Percentiles rank a stretch among this genome's conserved stretches.
Conservation (phyloP, 1,140 invertebrate genomes). For the Polypedilum pembai region DNA sequence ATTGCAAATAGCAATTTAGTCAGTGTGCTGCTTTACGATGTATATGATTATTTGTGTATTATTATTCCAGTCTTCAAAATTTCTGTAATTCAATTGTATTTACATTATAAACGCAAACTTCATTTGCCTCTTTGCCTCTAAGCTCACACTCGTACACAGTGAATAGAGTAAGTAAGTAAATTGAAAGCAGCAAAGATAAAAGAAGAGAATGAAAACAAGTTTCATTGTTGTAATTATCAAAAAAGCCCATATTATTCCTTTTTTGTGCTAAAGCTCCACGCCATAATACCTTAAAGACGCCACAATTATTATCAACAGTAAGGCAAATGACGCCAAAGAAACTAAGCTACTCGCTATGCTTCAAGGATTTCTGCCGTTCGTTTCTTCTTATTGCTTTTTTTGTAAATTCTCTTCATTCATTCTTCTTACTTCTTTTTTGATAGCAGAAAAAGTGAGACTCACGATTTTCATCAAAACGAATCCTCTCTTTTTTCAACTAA, state of each 20-base stretch:
- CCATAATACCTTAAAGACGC: background rate
- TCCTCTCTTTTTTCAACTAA: background rate
- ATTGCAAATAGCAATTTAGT: constrained; percentile 6
- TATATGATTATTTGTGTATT: background rate
- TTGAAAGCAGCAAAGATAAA: background rate
- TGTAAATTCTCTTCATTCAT: background rate
- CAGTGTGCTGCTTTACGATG: background rate
- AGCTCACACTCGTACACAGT: background rate
- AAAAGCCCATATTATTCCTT: background rate
- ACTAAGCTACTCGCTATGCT: constrained; percentile 4
- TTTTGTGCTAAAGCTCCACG: background rate
- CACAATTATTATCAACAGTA: constrained; percentile 13
- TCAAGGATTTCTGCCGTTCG: background rate
- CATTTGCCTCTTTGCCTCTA: background rate
- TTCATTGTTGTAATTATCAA: background rate
- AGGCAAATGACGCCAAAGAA: background rate
- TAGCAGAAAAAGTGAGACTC: constrained; percentile 16
- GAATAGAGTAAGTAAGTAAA: background rate
- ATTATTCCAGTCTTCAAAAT: background rate
- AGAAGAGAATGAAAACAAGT: background rate
- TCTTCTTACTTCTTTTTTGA: background rate
- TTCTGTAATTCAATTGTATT: constrained; percentile 2
- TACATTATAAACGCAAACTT: constrained; percentile 6
- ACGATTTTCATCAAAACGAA: constrained; percentile 21
- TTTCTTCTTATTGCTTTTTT: background rate